Conservation (phyloP, 1,140 invertebrate species). For the Drosophila parvula region DNA sequence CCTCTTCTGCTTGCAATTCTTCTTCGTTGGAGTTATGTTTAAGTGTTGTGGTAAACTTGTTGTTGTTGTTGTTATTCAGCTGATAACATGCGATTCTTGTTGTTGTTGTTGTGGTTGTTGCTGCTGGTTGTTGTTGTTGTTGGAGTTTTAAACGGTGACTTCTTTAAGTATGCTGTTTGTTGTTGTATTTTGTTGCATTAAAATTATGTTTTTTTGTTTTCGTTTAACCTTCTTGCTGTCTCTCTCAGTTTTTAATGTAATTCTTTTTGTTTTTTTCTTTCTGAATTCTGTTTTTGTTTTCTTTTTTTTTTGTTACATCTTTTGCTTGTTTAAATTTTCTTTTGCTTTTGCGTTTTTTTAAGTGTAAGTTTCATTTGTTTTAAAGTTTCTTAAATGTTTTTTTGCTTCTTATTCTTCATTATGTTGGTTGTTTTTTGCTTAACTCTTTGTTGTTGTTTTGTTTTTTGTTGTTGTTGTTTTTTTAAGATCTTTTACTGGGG, state of each 20-base stretch:
- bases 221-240: conserved; percentile 51
- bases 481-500: conserved; percentile 84
- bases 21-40: conserved; percentile 47
- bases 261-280: conserved; percentile 37
- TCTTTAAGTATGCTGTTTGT: conserved; percentile 75
- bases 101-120: conserved; percentile 45
- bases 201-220: conserved; percentile 71
- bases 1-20: conserved; percentile 32
- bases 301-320: conserved; percentile 62
- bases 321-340: conserved; percentile 68
- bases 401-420: conserved; percentile 68
- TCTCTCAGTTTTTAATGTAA: conserved; percentile 55
- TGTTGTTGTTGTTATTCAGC: conserved; percentile 40
- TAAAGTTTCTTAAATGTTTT: conserved; percentile 78
- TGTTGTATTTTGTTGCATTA: conserved; percentile 72
- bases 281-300: conserved; percentile 55
- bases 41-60: conserved; percentile 73
- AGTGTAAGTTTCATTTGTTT: conserved; percentile 77
- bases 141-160: conserved; percentile 75
- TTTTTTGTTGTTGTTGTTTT: conserved; percentile 56
- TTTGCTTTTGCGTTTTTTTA: conserved; percentile 66
- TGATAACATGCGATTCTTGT: conserved; percentile 66
- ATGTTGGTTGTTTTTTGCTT: conserved; percentile 73
- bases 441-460: conserved; percentile 72
- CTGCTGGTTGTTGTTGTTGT: conserved; percentile 38